Conservation (phyloP, 2,113 vertebrate genomes). For the Australoheros scitulus region DNA sequence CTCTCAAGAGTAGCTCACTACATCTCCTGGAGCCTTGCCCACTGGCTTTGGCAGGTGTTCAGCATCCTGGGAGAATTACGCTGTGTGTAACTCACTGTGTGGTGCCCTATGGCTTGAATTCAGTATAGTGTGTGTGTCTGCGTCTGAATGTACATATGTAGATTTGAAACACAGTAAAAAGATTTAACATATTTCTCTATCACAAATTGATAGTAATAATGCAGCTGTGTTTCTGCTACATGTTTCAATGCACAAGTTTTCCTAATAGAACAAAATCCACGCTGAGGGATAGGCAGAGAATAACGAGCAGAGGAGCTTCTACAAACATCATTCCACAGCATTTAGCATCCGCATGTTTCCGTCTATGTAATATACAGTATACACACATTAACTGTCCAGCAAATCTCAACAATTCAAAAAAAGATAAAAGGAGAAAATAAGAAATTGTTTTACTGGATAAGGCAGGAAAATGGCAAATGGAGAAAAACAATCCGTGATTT, state of each 20-base stretch:
- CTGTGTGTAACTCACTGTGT: slow-evolving; percentile 26
- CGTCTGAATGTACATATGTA: not conserved
- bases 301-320: not conserved
- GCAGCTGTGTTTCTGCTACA: not conserved
- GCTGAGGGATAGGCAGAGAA: not conserved
- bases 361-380: not conserved
- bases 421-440: not conserved
- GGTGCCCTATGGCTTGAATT: slow-evolving; percentile 21
- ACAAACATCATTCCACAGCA: not conserved
- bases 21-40: slow-evolving; percentile 51
- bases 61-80: slow-evolving; percentile 33
- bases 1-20: slow-evolving; percentile 38
- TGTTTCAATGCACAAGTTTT: not conserved
- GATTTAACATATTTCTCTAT: not conserved
- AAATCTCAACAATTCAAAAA: not conserved
- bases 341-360: not conserved
- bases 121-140: not conserved
- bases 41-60: slow-evolving; percentile 55
- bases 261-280: not conserved
- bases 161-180: slow-evolving; percentile 10
- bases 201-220: not conserved
- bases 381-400: not conserved
- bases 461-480: not conserved
- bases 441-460: not conserved
- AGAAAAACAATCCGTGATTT: not conserved